phyloP scores from a whole-genome alignment of 2,888 invertebrate genomes.

The Diplolepis rosae region DNA sequence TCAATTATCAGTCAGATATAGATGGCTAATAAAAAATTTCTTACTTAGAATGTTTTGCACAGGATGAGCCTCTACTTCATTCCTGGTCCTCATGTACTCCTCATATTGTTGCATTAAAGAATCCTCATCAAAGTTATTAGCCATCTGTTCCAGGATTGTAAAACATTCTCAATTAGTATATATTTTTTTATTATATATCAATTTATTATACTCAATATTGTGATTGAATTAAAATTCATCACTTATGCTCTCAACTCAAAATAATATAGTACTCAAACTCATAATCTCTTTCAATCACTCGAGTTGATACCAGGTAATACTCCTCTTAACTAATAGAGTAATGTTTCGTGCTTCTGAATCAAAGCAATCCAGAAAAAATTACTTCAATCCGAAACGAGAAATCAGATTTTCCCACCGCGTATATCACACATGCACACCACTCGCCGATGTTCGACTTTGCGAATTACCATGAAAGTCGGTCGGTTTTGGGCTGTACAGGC shows the following conservation, averaged over 20 bases:
- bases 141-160: constrained; percentile 35
- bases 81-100: constrained; percentile 6
- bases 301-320: not conserved
- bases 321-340: not conserved
- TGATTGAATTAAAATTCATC: too few species aligned
- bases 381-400: too few species aligned
- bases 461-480: too few species aligned
- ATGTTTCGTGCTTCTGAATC: too few species aligned
- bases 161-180: constrained; percentile 33
- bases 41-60: constrained; percentile 29
- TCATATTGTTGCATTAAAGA: constrained; percentile 17
- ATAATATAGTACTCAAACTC: not conserved
- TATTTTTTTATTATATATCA: not conserved
- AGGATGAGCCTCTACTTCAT: not conserved
- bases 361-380: too few species aligned
- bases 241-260: not conserved
- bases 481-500: too few species aligned
- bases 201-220: not conserved
- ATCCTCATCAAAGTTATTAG: constrained; percentile 16
- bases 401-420: too few species aligned
- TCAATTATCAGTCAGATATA: not conserved
- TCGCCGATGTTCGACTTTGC: too few species aligned
- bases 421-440: too few species aligned
- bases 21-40: constrained; percentile 7
- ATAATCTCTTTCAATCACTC: not conserved